phyloP scores from a whole-genome alignment of 2,888 invertebrate species.

The Griposia aprilina region DNA sequence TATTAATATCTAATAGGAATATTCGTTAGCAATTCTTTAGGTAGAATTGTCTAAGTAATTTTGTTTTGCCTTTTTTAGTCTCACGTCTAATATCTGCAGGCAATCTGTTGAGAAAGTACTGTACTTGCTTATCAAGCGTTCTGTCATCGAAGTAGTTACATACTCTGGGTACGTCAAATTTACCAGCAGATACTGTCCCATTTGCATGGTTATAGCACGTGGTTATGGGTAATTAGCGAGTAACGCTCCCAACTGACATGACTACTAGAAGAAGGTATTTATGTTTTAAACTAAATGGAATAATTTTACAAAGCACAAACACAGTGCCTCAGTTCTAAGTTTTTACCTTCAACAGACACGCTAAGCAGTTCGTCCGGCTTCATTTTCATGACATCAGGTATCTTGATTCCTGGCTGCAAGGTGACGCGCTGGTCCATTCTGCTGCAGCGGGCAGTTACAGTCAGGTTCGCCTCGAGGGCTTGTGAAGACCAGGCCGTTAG shows the following conservation, averaged over 20 bases:
- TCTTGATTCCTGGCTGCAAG: slow-evolving; percentile 70
- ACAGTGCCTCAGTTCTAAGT: not conserved
- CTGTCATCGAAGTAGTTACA: too few species aligned
- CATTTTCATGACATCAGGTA: slow-evolving; percentile 78
- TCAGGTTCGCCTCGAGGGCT: slow-evolving; percentile 72
- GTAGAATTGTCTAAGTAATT: too few species aligned
- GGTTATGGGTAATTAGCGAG: not conserved
- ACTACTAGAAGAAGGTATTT: not conserved
- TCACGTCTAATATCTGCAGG: too few species aligned
- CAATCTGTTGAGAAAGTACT: too few species aligned
- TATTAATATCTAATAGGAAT: too few species aligned
- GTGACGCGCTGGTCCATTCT: slow-evolving; percentile 58
- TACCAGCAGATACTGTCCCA: too few species aligned
- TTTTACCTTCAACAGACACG: slow-evolving; percentile 77
- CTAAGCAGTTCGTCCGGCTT: slow-evolving; percentile 69
- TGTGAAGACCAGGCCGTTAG: slow-evolving; percentile 85
- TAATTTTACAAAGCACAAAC: not conserved
- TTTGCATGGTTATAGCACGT: too few species aligned
- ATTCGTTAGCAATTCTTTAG: too few species aligned
- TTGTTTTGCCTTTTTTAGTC: too few species aligned
- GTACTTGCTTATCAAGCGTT: too few species aligned
- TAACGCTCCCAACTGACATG: not conserved
- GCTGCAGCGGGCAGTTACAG: slow-evolving; percentile 75
- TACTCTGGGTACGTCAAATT: too few species aligned
- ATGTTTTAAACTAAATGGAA: not conserved